These are phyloP conservation scores for Ctenomys sociabilis DNA, from an alignment of 2,113 vertebrate species.

Conservation along the genomic window DNA sequence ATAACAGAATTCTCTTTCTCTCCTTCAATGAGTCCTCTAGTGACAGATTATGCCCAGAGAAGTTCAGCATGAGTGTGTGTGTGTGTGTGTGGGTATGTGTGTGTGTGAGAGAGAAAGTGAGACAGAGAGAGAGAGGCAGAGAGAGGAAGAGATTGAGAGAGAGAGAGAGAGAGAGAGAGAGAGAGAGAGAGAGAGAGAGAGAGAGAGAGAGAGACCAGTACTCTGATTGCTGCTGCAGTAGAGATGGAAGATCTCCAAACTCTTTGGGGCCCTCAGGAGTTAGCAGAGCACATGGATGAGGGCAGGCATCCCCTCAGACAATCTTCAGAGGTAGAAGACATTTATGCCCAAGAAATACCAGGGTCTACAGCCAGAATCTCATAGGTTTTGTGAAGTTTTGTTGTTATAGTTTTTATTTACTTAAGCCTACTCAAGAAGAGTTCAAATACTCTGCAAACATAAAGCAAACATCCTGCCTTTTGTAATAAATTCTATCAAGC, in stretches of 20 bases:
- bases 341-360: not conserved
- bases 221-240: not conserved
- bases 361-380: not conserved
- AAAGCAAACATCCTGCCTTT: conserved; percentile 20
- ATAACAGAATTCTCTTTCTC: conserved; percentile 6
- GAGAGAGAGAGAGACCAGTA: not conserved
- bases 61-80: no score
- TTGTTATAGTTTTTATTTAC: not conserved
- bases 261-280: not conserved
- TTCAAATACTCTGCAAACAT: not conserved
- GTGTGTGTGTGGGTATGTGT: no score
- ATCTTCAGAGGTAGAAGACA: not conserved
- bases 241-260: no score
- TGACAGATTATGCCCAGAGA: not conserved
- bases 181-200: no score
- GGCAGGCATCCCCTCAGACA: not conserved
- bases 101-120: no score
- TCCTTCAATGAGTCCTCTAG: conserved; percentile 6
- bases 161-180: not conserved
- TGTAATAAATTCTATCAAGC: not conserved
- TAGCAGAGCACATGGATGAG: rapidly evolving
- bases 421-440: not conserved
- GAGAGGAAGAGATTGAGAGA: no score
- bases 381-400: not conserved
- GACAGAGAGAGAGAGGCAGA: no score